These are phyloP conservation scores for Amblyjoppa fuscipennis DNA, from an alignment of 2,888 invertebrate genomes.

Conservation along the genomic window DNA sequence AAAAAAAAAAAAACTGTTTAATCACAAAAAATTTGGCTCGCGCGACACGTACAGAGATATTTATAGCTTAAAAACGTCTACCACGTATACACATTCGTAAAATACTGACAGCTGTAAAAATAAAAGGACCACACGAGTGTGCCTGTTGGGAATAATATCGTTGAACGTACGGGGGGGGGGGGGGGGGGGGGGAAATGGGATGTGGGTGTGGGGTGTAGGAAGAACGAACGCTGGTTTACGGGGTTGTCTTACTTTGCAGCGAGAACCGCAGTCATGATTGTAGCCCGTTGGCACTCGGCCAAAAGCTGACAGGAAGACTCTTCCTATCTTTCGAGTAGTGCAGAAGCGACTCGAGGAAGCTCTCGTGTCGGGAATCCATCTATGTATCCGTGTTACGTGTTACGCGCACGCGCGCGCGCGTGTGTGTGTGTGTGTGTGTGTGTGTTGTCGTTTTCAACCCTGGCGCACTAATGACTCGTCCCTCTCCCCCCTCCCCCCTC, in stretches of 20 bases:
- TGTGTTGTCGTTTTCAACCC: slow-evolving; percentile 61
- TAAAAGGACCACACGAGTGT: neutral
- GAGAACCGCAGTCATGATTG: slow-evolving; percentile 72
- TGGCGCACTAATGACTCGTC: slow-evolving; percentile 63
- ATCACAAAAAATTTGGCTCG: slow-evolving; percentile 1
- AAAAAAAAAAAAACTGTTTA: neutral
- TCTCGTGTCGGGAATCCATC: neutral
- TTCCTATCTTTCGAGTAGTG: slow-evolving; percentile 50
- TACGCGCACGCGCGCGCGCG: too few species aligned
- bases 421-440: neutral
- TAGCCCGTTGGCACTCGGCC: slow-evolving; percentile 75
- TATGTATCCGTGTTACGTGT: neutral
- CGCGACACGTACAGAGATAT: neutral
- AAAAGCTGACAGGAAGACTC: slow-evolving; percentile 73
- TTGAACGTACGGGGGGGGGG: slow-evolving; percentile 4
- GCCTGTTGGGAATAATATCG: slow-evolving; percentile 5
- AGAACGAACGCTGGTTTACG: slow-evolving; percentile 43
- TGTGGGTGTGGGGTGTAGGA: slow-evolving; percentile 13
- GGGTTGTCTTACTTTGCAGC: slow-evolving; percentile 48
- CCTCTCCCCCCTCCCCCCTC: slow-evolving; percentile 20
- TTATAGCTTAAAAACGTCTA: neutral
- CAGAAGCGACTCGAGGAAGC: slow-evolving; percentile 21
- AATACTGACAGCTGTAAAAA: slow-evolving; percentile 9
- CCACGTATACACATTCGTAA: neutral
- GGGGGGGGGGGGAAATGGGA: slow-evolving; percentile 23